Percentiles rank a stretch among this genome's conserved stretches.
phyloP scores from a whole-genome alignment of 2,797 vertebrate species.

The Cuniculus paca region DNA sequence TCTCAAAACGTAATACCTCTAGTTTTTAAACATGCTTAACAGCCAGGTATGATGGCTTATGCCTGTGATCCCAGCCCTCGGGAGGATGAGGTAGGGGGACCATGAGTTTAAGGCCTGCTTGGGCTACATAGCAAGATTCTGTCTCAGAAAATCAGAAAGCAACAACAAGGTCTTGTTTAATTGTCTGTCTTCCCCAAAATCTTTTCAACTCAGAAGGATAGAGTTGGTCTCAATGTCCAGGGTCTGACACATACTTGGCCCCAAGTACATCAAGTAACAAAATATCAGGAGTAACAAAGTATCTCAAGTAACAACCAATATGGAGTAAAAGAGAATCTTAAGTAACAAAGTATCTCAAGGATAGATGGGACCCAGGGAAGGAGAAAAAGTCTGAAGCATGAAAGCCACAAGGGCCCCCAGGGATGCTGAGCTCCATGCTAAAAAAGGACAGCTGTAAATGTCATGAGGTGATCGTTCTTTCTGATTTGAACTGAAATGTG shows the following conservation, averaged over 20 bases:
- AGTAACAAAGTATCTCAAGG: neutral
- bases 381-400: neutral
- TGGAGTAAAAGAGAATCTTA: neutral
- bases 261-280: neutral
- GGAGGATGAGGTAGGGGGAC: neutral
- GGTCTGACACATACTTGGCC: neutral
- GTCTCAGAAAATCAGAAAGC: neutral
- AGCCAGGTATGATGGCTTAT: neutral
- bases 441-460: neutral
- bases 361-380: neutral
- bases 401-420: neutral
- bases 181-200: neutral
- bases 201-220: neutral
- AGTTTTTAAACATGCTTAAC: neutral
- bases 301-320: neutral
- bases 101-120: neutral
- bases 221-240: neutral
- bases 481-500: neutral
- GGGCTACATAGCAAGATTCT: neutral
- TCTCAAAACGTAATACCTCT: too few species aligned
- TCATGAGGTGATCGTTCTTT: neutral
- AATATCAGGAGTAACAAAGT: too few species aligned
- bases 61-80: neutral
- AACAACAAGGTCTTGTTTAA: neutral
- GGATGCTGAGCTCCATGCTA: neutral